A percentile compares a stretch with the other conserved stretches of the same genome.
Evolutionary conservation across 2,113 vertebrate genomes (phyloP).

Genomic region (Pituophis catenifer): DNA sequence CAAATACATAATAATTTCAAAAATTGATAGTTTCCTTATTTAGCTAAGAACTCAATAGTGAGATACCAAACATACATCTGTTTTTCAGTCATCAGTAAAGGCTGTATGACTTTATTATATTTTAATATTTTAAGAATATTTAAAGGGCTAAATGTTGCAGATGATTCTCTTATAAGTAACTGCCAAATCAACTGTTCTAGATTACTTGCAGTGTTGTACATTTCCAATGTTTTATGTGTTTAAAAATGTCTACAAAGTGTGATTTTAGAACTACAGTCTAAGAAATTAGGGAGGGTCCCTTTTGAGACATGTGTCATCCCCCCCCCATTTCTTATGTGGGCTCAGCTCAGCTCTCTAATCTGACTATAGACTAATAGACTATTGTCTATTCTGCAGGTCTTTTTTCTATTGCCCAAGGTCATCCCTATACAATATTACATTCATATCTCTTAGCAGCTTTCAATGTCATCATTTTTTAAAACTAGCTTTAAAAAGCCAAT

Average conservation of each 20-base stretch:
- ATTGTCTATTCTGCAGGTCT: background rate
- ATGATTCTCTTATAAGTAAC: background rate
- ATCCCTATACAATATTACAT: background rate
- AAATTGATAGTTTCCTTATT: background rate
- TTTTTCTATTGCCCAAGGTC: background rate
- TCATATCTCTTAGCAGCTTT: background rate
- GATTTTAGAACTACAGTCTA: background rate
- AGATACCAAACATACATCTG: background rate
- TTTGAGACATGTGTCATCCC: no score
- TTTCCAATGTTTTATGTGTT: background rate
- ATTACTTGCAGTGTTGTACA: background rate
- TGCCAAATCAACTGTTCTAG: background rate
- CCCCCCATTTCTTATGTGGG: no score
- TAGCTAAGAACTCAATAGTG: background rate
- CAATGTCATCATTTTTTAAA: background rate
- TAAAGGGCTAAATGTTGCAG: background rate
- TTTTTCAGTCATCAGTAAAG: background rate
- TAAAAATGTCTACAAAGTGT: background rate
- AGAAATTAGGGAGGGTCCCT: no score
- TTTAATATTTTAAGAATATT: background rate
- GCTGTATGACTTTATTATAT: background rate
- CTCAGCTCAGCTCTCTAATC: background rate
- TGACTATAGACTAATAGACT: no score
- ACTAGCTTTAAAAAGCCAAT: background rate
- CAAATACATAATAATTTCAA: background rate